phyloP scores from a whole-genome alignment of 1,140 invertebrate species.

The Drosophila suzukii region DNA sequence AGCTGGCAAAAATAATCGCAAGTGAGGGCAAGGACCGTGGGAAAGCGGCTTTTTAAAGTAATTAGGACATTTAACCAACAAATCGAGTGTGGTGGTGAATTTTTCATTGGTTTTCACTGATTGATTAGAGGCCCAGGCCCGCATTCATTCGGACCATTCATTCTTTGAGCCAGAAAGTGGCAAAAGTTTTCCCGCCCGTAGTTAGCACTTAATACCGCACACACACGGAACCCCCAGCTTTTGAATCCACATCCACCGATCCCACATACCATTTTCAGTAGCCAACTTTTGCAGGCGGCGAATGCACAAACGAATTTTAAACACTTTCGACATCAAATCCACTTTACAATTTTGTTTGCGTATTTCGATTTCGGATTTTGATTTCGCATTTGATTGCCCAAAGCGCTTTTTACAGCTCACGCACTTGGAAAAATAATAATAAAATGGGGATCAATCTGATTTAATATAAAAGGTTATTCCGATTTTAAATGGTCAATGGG shows the following conservation, averaged over 20 bases:
- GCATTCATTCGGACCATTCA: conserved; percentile 13
- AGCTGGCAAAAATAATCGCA: conserved; percentile 32
- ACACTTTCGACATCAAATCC: conserved; percentile 68
- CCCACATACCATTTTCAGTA: not conserved
- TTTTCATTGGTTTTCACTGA: conserved; percentile 31
- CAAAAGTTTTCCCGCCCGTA: conserved; percentile 50
- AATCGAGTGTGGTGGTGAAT: conserved; percentile 45
- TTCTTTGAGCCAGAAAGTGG: conserved; percentile 10
- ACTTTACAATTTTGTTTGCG: conserved; percentile 79
- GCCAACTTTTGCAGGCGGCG: conserved; percentile 17
- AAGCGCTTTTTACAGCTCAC: conserved; percentile 59
- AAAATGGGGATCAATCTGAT: not conserved
- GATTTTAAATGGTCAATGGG: not conserved
- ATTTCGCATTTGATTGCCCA: conserved; percentile 76
- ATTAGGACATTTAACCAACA: conserved; percentile 67
- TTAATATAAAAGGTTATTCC: not conserved
- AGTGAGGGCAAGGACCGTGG: conserved; percentile 24
- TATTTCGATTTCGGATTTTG: conserved; percentile 80
- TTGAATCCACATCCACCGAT: not conserved
- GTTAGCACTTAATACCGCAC: conserved; percentile 68
- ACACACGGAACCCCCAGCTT: conserved; percentile 17
- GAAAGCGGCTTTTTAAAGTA: conserved; percentile 72
- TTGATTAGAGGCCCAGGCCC: conserved; percentile 59
- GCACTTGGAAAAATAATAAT: conserved; percentile 13
- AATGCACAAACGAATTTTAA: conserved; percentile 60